Percentiles rank a stretch among this genome's conserved stretches.
Evolutionary conservation across 2,888 invertebrate species (phyloP).

Genomic region (Tribolium freemani): DNA sequence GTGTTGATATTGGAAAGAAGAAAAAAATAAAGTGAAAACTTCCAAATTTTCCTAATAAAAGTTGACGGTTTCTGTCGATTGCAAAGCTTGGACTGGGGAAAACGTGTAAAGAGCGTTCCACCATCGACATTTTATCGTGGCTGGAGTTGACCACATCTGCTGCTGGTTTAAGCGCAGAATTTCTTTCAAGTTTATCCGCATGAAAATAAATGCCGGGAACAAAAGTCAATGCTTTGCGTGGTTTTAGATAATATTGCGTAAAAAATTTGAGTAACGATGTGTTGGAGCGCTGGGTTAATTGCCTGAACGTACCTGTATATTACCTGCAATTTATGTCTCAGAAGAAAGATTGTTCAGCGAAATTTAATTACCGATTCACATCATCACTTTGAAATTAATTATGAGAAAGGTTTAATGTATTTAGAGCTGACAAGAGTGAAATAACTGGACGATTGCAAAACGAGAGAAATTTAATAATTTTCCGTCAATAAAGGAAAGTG

Average conservation of each 20-base stretch:
- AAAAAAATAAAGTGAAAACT: constrained; percentile 6
- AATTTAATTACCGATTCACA: constrained; percentile 31
- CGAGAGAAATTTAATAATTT: constrained; percentile 35
- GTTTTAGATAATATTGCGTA: too few relatives aligned
- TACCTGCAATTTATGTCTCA: constrained; percentile 17
- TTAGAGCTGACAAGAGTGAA: constrained; percentile 19
- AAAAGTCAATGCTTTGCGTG: neutral
- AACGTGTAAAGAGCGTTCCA: constrained; percentile 5
- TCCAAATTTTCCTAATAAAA: constrained; percentile 18
- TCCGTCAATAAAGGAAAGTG: constrained; percentile 29
- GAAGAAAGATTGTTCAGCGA: constrained; percentile 26
- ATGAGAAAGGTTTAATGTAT: constrained; percentile 33
- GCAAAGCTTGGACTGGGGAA: constrained; percentile 7
- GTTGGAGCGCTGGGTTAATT: constrained; percentile 4
- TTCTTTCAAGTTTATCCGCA: constrained; percentile 9
- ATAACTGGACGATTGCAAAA: constrained; percentile 27
- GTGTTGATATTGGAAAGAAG: neutral
- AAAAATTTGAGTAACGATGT: too few relatives aligned
- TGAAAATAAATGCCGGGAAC: constrained; percentile 7
- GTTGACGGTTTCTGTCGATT: constrained; percentile 18
- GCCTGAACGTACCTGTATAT: constrained; percentile 8
- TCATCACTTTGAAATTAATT: constrained; percentile 31
- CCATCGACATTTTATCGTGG: constrained; percentile 6
- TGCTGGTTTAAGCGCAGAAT: constrained; percentile 3
- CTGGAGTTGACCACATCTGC: constrained; percentile 26